A percentile compares a stretch with the other conserved stretches of the same genome.
Evolutionary conservation across 1,140 invertebrate genomes (phyloP).

Genomic region (Drosophila varians): DNA sequence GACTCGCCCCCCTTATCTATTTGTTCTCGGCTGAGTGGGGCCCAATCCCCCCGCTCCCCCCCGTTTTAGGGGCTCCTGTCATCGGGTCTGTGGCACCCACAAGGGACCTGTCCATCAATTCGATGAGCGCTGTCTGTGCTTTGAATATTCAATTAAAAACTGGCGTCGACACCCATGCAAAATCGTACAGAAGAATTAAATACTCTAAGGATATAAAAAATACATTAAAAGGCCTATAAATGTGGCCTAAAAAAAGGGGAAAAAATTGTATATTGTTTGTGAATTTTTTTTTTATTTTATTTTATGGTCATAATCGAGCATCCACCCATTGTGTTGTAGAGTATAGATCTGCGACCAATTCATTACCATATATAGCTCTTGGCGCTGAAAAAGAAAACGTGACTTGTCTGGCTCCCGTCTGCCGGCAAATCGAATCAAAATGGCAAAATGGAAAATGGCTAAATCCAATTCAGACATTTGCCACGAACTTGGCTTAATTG

Average conservation of each 20-base stretch:
- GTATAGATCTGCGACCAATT: conserved; percentile 22
- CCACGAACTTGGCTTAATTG: conserved; percentile 47
- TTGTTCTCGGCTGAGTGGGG: conserved; percentile 1
- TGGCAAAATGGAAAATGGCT: conserved; percentile 6
- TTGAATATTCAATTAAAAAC: conserved; percentile 71
- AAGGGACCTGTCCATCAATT: conserved; percentile 61
- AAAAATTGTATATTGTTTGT: too few relatives aligned
- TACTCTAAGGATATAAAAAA: conserved; percentile 14
- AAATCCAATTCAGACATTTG: conserved; percentile 17
- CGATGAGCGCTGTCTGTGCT: conserved; percentile 45
- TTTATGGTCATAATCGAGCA: too few relatives aligned
- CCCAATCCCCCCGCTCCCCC: background rate
- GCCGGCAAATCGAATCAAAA: conserved; percentile 30
- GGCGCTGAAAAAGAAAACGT: conserved; percentile 51
- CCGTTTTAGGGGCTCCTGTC: conserved; percentile 7
- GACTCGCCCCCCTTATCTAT: conserved; percentile 48
- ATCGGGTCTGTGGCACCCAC: conserved; percentile 15
- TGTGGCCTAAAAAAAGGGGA: too few relatives aligned
- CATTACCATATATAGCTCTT: conserved; percentile 45
- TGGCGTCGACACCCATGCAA: conserved; percentile 31
- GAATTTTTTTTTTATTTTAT: too few relatives aligned
- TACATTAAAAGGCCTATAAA: background rate
- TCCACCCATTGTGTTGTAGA: conserved; percentile 13
- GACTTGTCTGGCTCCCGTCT: conserved; percentile 59
- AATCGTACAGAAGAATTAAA: conserved; percentile 9